Evolutionary conservation across 2,113 vertebrate genomes (phyloP).

Genomic region (Psettodes erumei): DNA sequence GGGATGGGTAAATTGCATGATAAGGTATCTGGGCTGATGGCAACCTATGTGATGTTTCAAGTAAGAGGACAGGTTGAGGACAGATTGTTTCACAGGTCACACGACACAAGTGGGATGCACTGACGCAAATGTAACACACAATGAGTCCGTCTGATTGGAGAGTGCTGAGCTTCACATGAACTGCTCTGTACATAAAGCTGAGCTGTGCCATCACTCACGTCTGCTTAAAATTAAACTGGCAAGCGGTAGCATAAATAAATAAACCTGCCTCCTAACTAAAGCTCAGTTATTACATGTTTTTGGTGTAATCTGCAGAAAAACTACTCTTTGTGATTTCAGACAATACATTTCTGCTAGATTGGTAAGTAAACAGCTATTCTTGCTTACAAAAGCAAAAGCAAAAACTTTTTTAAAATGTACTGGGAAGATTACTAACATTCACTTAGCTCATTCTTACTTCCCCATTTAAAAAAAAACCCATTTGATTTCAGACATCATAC

Average conservation of each 20-base stretch:
- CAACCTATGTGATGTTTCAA: slow-evolving; percentile 62
- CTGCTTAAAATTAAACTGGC: too few relatives aligned
- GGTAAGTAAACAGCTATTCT: too few relatives aligned
- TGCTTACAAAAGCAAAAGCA: too few relatives aligned
- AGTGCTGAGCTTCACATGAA: neutral
- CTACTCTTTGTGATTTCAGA: too few relatives aligned
- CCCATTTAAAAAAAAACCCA: accelerated
- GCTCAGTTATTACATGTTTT: too few relatives aligned
- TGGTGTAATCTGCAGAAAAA: too few relatives aligned
- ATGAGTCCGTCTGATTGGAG: neutral
- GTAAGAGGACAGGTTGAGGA: slow-evolving; percentile 59
- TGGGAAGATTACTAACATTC: neutral
- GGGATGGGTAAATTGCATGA: neutral
- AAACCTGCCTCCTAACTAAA: too few relatives aligned
- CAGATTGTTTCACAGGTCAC: slow-evolving; percentile 27
- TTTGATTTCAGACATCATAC: neutral
- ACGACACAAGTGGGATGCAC: slow-evolving; percentile 33
- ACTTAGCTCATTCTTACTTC: too few relatives aligned
- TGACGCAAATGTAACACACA: neutral
- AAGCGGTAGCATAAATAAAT: too few relatives aligned
- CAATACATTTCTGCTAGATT: too few relatives aligned
- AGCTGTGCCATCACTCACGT: too few relatives aligned
- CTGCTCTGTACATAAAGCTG: too few relatives aligned
- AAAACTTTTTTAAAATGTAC: neutral
- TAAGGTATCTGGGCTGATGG: slow-evolving; percentile 69